Conservation (phyloP, 1,140 invertebrate genomes). For the Drosophila watanabei region DNA sequence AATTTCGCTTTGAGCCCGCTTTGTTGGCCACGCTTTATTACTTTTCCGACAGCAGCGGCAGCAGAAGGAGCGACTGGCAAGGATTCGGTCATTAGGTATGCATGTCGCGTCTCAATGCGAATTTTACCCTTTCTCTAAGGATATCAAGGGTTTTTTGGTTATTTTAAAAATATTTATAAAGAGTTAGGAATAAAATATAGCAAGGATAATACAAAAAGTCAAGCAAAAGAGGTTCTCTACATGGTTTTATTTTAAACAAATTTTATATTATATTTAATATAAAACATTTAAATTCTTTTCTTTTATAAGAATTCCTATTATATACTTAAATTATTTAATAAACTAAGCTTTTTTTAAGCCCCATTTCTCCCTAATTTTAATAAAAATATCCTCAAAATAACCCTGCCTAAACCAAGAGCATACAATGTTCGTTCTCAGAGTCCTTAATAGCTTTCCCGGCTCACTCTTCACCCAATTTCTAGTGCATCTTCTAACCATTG, state of each 20-base stretch:
- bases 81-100: conserved; percentile 65
- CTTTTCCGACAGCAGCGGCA: conserved; percentile 44
- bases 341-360: not conserved
- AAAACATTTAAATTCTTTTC: too few relatives aligned
- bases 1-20: conserved; percentile 60
- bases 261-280: not conserved
- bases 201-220: not conserved
- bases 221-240: not conserved
- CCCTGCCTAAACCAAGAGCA: not conserved
- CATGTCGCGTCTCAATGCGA: conserved; percentile 57
- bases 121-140: conserved; percentile 27
- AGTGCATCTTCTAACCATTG: conserved; percentile 45
- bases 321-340: not conserved
- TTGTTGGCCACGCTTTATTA: conserved; percentile 72
- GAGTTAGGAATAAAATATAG: not conserved
- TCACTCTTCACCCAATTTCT: conserved; percentile 43
- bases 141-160: not conserved
- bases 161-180: not conserved
- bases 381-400: not conserved
- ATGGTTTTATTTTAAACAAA: not conserved
- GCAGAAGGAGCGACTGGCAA: conserved; percentile 13
- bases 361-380: too few relatives aligned
- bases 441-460: not conserved
- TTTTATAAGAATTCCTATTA: not conserved
- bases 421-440: not conserved